Conservation (phyloP, 2,888 invertebrate genomes). For the Hartigia nigra region DNA sequence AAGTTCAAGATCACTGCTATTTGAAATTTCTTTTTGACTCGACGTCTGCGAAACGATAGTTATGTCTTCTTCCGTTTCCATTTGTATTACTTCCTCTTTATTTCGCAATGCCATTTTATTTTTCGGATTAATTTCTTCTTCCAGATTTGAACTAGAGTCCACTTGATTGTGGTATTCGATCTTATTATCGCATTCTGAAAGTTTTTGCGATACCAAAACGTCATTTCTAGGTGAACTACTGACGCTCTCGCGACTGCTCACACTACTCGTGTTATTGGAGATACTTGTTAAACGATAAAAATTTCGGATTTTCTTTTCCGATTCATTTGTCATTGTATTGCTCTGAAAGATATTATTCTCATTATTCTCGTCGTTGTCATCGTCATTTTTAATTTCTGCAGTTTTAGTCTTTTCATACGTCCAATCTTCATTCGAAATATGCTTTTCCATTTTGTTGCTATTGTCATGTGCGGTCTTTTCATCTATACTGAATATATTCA, state of each 20-base stretch:
- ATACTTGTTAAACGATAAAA: neutral
- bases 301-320: neutral
- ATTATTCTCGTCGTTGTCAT: neutral
- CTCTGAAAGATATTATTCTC: neutral
- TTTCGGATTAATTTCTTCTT: neutral
- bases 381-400: neutral
- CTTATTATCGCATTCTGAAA: neutral
- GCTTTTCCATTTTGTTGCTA: neutral
- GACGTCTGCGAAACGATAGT: slow-evolving; percentile 25
- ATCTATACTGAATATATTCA: neutral
- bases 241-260: neutral
- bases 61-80: slow-evolving; percentile 32
- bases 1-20: slow-evolving; percentile 37
- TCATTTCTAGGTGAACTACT: neutral
- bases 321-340: neutral
- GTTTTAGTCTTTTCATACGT: neutral
- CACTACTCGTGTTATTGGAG: neutral
- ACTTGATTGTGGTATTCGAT: neutral
- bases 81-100: neutral
- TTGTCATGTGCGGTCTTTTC: neutral
- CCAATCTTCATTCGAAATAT: neutral
- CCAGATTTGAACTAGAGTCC: neutral
- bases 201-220: neutral
- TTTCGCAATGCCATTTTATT: neutral
- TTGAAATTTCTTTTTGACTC: slow-evolving; percentile 36